Evolutionary conservation across 2,888 invertebrate species (phyloP).

Genomic region (Tetranychus piercei): DNA sequence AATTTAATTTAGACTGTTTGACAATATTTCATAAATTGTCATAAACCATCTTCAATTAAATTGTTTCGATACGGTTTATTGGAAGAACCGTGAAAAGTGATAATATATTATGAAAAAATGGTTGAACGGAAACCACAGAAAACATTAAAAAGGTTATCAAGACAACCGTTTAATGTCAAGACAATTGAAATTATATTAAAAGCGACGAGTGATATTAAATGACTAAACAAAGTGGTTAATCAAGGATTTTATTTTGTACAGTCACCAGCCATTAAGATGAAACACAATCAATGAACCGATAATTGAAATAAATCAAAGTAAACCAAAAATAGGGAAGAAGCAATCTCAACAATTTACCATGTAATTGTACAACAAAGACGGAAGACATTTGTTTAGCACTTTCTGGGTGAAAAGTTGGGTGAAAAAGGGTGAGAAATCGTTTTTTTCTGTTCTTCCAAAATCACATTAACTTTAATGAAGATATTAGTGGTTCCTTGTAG

Average conservation of each 20-base stretch:
- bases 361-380: neutral
- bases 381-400: neutral
- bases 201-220: too few species aligned
- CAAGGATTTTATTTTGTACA: neutral
- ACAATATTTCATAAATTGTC: too few species aligned
- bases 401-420: neutral
- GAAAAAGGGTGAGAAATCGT: constrained; percentile 2
- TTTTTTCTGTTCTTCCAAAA: neutral
- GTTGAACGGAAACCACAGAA: too few species aligned
- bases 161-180: too few species aligned
- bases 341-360: too few species aligned
- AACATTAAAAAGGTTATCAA: too few species aligned
- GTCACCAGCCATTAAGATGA: neutral
- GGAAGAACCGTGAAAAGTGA: neutral
- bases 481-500: too few species aligned
- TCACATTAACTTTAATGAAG: too few species aligned
- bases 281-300: neutral
- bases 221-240: neutral
- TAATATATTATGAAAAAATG: neutral
- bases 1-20: too few species aligned
- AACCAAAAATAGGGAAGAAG: too few species aligned
- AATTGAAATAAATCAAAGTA: neutral
- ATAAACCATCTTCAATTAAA: neutral
- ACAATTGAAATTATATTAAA: too few species aligned
- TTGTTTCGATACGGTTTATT: neutral